A percentile compares a stretch with the other conserved stretches of the same genome.
Conservation (phyloP, 2,888 invertebrate genomes). For the Odontocerum albicorne region DNA sequence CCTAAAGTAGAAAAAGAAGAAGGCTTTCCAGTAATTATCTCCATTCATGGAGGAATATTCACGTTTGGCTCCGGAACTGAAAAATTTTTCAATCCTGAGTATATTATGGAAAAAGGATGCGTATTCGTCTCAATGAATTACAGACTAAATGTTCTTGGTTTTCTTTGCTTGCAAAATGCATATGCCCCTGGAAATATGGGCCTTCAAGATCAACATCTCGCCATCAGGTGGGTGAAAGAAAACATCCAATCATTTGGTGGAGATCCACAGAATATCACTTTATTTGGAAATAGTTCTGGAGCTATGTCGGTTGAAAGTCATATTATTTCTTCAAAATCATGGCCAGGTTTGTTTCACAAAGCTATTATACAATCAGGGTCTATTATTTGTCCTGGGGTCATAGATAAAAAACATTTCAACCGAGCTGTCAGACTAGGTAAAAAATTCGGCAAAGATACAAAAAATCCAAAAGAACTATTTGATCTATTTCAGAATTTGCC, state of each 20-base stretch:
- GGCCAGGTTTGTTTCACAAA: slow-evolving; percentile 47
- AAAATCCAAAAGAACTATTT: slow-evolving; percentile 49
- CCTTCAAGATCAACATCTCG: slow-evolving; percentile 52
- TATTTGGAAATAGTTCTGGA: slow-evolving; percentile 54
- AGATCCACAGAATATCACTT: slow-evolving; percentile 50
- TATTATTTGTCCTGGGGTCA: slow-evolving; percentile 47
- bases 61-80: slow-evolving; percentile 50
- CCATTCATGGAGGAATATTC: slow-evolving; percentile 56
- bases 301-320: slow-evolving; percentile 50
- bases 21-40: slow-evolving; percentile 50
- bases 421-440: slow-evolving; percentile 52
- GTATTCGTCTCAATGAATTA: slow-evolving; percentile 56
- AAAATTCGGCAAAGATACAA: slow-evolving; percentile 43
- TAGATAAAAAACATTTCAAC: slow-evolving; percentile 44
- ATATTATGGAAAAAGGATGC: slow-evolving; percentile 49
- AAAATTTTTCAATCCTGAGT: slow-evolving; percentile 51
- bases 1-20: slow-evolving; percentile 42
- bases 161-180: slow-evolving; percentile 48
- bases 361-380: slow-evolving; percentile 52
- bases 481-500: slow-evolving; percentile 42
- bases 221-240: slow-evolving; percentile 50
- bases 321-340: slow-evolving; percentile 48
- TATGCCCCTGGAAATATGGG: slow-evolving; percentile 56
- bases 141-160: slow-evolving; percentile 53
- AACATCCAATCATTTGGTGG: slow-evolving; percentile 50